These are phyloP conservation scores for Drosophila nigromelanica DNA, from an alignment of 1,140 invertebrate species.

Conservation along the genomic window DNA sequence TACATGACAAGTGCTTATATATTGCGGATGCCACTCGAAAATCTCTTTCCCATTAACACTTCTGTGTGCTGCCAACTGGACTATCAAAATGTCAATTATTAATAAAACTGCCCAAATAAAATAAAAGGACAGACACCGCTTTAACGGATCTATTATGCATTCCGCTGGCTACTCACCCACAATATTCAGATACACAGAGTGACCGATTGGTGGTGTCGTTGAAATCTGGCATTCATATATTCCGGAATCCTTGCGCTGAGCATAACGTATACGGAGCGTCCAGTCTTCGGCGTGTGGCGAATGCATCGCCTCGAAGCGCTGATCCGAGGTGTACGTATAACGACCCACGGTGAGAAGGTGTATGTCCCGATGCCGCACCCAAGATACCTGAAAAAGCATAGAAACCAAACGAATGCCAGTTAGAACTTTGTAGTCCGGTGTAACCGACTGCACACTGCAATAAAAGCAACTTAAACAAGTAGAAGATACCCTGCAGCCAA, in stretches of 20 bases:
- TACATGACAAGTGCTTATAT: too few relatives aligned
- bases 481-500: too few relatives aligned
- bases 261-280: constrained; percentile 90
- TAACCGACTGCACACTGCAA: too few relatives aligned
- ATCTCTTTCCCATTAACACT: too few relatives aligned
- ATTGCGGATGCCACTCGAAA: too few relatives aligned
- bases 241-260: constrained; percentile 91
- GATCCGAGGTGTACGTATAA: constrained; percentile 94
- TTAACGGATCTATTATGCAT: too few relatives aligned
- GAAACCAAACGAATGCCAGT: not conserved
- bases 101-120: too few relatives aligned
- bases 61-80: too few relatives aligned
- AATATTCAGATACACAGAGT: constrained; percentile 90
- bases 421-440: too few relatives aligned
- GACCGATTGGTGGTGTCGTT: constrained; percentile 92
- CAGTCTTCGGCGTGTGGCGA: constrained; percentile 91
- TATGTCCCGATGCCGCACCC: constrained; percentile 93
- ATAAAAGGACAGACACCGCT: too few relatives aligned
- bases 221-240: constrained; percentile 95
- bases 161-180: constrained; percentile 88
- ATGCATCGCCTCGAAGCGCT: constrained; percentile 91
- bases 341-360: constrained; percentile 93
- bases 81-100: too few relatives aligned
- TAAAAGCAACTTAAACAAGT: too few relatives aligned
- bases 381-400: constrained; percentile 89